Base-by-base conservation (phyloP, 2,888 invertebrate genomes). In the Slavum lentiscoides region DNA sequence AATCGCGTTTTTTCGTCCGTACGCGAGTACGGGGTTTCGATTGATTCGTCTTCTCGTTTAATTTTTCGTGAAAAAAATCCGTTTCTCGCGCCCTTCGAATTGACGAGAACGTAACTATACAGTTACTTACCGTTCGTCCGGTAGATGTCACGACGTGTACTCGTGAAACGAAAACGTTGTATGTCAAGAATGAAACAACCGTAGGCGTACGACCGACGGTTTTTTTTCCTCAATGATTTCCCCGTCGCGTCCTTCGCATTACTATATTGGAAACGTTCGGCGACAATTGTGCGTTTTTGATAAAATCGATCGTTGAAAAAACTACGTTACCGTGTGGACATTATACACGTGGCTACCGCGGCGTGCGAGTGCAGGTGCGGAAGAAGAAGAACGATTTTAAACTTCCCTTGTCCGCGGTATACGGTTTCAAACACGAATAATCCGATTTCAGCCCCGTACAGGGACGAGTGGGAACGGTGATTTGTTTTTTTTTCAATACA, bases 61-160 rank as follows among this genome's bases (percentile, higher is more conserved):
- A 1, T 53, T 0, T 6, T 55, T n/a, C 9, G 11, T 19, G 30
- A 30, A 30, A 2, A 53, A 30, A 6, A 37, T 19, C n/a, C n/a
- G 37, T 74, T 37, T 21, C n/a, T 21, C 17, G 21, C 4, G 58
- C 17, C 0, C 13, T 58, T 49, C 19, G 30, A 7, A 8, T 30
- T 8, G 30, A 49, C 43, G 39, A 19, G 1, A 13, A 19, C 8
- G 30, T 30, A 30, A 13, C 19, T 43, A 0, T n/a, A n/a, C n/a
- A n/a, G 30, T 13, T 19, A 23, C 53, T 62, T 53, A 9, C 1
- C 1, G 30, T 80, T 6, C 72, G 64, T 64, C 80, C 80, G 70
- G 9, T 58, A 80, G 80, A 80, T 80, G 80, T 80, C 80, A 64
- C 37, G 80, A 17, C 64, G 53, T 58, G 55, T 70, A 62, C 59